These are phyloP conservation scores for Meteorus sp. DNA, from an alignment of 1,140 invertebrate genomes.

Conservation along the genomic window DNA sequence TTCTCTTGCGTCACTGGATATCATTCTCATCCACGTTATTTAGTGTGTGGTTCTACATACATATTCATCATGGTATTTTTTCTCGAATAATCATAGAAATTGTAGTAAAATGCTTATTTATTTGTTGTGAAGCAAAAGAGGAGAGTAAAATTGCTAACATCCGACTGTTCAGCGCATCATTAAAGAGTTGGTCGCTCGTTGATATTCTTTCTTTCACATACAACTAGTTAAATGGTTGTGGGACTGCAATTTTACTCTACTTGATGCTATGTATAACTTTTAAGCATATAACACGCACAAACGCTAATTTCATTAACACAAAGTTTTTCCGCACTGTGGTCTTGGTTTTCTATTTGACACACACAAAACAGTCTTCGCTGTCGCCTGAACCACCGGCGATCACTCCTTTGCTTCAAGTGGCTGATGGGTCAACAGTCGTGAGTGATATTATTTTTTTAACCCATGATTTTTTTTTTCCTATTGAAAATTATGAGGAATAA, in stretches of 20 bases:
- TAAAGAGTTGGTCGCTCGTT: conserved; percentile 33
- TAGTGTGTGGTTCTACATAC: neutral
- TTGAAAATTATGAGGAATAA: neutral
- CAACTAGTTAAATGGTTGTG: conserved; percentile 24
- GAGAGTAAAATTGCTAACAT: conserved; percentile 28
- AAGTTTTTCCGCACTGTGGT: conserved; percentile 51
- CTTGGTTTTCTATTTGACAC: conserved; percentile 55
- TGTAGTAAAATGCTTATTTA: conserved; percentile 21
- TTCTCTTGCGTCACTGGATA: neutral
- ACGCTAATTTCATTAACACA: conserved; percentile 50
- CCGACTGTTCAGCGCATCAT: conserved; percentile 32
- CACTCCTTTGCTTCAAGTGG: conserved; percentile 41
- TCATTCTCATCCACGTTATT: neutral
- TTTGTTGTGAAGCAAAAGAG: conserved; percentile 32
- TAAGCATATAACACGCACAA: conserved; percentile 47
- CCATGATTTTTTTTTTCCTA: conserved; percentile 5
- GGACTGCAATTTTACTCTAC: neutral
- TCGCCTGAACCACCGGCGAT: conserved; percentile 44
- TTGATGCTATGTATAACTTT: conserved; percentile 23
- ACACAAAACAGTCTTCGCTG: conserved; percentile 43
- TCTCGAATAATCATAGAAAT: no score
- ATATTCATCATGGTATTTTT: conserved; percentile 13
- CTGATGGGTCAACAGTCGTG: conserved; percentile 45
- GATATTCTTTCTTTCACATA: conserved; percentile 29
- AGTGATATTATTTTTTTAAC: conserved; percentile 42